Evolutionary conservation across 2,888 invertebrate species (phyloP).

Genomic region (Schrankia costaestrigalis): DNA sequence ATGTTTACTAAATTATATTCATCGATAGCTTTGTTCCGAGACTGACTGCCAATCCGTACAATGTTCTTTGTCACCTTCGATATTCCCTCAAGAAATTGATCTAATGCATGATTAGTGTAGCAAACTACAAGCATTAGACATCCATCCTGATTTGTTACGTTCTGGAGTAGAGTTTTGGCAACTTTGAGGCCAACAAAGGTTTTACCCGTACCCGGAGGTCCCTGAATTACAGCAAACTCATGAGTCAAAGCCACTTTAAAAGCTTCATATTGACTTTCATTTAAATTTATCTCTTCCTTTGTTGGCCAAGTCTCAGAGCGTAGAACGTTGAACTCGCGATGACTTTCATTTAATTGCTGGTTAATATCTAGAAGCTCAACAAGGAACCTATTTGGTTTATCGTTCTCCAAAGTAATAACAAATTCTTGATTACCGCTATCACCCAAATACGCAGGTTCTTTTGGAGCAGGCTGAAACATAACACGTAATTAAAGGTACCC

Average conservation of each 20-base stretch:
- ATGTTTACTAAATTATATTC: slow-evolving; percentile 66
- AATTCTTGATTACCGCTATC: too few species aligned
- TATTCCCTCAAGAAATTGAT: slow-evolving; percentile 89
- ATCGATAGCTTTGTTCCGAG: slow-evolving; percentile 73
- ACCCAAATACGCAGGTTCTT: slow-evolving; percentile 42
- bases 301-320: slow-evolving; percentile 70
- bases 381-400: too few species aligned
- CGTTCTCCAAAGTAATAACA: too few species aligned
- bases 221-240: slow-evolving; percentile 89
- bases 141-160: slow-evolving; percentile 42
- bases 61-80: slow-evolving; percentile 79
- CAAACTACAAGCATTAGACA: slow-evolving; percentile 87
- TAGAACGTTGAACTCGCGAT: slow-evolving; percentile 38
- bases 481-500: too few species aligned
- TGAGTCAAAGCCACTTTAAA: slow-evolving; percentile 83
- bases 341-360: background rate
- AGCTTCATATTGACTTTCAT: slow-evolving; percentile 84
- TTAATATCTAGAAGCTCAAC: background rate
- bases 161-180: slow-evolving; percentile 83
- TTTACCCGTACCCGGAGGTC: slow-evolving; percentile 94
- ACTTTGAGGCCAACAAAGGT: slow-evolving; percentile 89
- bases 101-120: slow-evolving; percentile 92
- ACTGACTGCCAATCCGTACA: slow-evolving; percentile 85
- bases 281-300: slow-evolving; percentile 69
- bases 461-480: slow-evolving; percentile 41